These are phyloP conservation scores for Cygnus buccinator DNA, from an alignment of 2,113 vertebrate genomes.

Conservation along the genomic window DNA sequence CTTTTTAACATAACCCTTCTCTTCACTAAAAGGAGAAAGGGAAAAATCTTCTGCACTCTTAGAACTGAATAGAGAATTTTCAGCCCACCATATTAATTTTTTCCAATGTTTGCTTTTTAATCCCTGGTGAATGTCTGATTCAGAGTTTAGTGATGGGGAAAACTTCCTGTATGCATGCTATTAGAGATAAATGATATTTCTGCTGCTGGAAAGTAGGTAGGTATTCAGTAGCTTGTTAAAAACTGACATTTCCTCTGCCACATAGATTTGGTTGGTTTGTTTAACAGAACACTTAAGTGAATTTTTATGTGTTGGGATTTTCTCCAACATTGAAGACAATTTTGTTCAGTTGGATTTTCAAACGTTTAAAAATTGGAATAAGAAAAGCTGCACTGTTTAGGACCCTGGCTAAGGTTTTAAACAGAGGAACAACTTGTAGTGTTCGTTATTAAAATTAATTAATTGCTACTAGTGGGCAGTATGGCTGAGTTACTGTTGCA, in stretches of 20 bases:
- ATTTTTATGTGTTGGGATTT: conserved; percentile 37
- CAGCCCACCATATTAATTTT: neutral
- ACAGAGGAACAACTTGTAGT: neutral
- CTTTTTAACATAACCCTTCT: neutral
- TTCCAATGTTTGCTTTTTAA: conserved; percentile 23
- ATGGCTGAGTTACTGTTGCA: conserved; percentile 37
- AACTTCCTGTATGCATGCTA: neutral
- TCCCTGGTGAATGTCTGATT: neutral
- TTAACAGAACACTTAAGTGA: conserved; percentile 20
- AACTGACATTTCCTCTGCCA: neutral
- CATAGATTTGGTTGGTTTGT: neutral
- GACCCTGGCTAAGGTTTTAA: conserved; percentile 20
- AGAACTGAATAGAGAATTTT: neutral
- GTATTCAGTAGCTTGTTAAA: conserved; percentile 22
- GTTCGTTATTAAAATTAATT: conserved; percentile 61
- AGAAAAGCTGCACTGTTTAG: conserved; percentile 45
- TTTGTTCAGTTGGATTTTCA: conserved; percentile 38
- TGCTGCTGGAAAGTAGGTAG: neutral
- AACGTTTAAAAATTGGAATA: conserved; percentile 6
- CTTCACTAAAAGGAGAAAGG: neutral
- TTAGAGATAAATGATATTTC: conserved; percentile 6
- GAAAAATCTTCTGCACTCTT: neutral
- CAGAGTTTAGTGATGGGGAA: neutral
- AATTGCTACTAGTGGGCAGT: conserved; percentile 37
- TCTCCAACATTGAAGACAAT: neutral